A percentile compares a stretch with the other conserved stretches of the same genome.
Evolutionary conservation across 2,888 invertebrate species (phyloP).

Genomic region (Eristalinus aeneus): DNA sequence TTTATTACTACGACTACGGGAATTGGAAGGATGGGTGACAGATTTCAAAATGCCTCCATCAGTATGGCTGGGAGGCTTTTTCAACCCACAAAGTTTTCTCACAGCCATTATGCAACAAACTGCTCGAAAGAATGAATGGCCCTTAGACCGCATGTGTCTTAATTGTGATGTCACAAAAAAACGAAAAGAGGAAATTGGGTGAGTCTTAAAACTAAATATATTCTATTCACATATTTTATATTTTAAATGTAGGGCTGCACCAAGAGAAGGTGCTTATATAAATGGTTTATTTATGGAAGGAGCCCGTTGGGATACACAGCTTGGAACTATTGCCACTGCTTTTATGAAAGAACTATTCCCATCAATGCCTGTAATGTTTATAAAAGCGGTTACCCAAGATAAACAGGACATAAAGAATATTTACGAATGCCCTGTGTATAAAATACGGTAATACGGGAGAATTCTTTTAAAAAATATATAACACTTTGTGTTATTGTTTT

Average conservation of each 20-base stretch:
- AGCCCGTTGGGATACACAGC: constrained; percentile 93
- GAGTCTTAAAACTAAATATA: constrained; percentile 73
- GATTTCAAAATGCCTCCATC: constrained; percentile 94
- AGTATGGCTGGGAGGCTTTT: constrained; percentile 97
- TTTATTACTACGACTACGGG: constrained; percentile 88
- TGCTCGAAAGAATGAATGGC: constrained; percentile 97
- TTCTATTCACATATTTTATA: not conserved
- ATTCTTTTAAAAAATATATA: not conserved
- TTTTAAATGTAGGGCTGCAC: constrained; percentile 84
- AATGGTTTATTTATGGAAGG: constrained; percentile 96
- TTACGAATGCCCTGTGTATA: constrained; percentile 97
- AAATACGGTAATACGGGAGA: constrained; percentile 89
- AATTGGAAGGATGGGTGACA: constrained; percentile 92
- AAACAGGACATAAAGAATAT: constrained; percentile 93
- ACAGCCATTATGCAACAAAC: constrained; percentile 99
- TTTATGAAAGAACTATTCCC: constrained; percentile 94
- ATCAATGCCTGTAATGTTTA: constrained; percentile 93
- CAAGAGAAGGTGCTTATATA: constrained; percentile 95
- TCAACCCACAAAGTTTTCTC: constrained; percentile 97
- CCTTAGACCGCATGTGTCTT: constrained; percentile 96
- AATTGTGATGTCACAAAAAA: constrained; percentile 97
- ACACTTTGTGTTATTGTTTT: not conserved
- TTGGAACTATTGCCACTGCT: constrained; percentile 91
- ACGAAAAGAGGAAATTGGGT: constrained; percentile 90
- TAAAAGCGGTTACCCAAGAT: constrained; percentile 93